Evolutionary conservation across 2,113 vertebrate species (phyloP), one percentile per base, ranked within the genome.

Genomic region (Oostethus manadensis): DNA sequence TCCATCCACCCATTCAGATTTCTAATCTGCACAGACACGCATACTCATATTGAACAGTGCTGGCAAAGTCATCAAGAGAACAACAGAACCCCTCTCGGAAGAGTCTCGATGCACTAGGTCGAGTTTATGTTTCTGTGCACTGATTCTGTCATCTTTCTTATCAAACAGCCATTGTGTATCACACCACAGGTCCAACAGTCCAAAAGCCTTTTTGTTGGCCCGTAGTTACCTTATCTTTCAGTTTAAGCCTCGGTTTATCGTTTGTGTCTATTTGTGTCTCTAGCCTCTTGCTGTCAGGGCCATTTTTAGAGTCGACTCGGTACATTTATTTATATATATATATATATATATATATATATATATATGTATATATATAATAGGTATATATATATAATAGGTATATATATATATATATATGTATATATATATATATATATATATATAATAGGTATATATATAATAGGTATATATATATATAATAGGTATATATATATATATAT

Each of bases 31-130:
- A 73, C 70, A 61, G 15, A 46, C 50, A 61, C 44, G 56, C 29
- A 8, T 45, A 42, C 62, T 55, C 6, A 56, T 58, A 66, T 62
- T 70, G 51, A 18, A 49, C 60, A 76, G 50, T 59, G 29, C 56
- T 15, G 18, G 59, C 18, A 73, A 75, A 77, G 64, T 74, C 68
- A 66, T 73, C 51, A 50, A 61, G 38, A 64, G 35, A 51, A 42
- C 23, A 61, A 61, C 33, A 71, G 29, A 44, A 70, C 62, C 65
- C 53, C 55, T 71, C 60, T 56, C 46, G 48, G 44, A 40, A 56
- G 21, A 6, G 18, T 66, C 8, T 50, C 38, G 67, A 46, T 60
- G 58, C 51, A 23, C 45, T 68, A 55, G 50, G 64, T 62, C 47
- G 35, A 22, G 26, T 61, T 50, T 56, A 33, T 1, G 1, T 60